Percentiles rank a stretch among this genome's conserved stretches.
Conservation (phyloP, 2,888 invertebrate species). For the Stegana nigrithorax region DNA sequence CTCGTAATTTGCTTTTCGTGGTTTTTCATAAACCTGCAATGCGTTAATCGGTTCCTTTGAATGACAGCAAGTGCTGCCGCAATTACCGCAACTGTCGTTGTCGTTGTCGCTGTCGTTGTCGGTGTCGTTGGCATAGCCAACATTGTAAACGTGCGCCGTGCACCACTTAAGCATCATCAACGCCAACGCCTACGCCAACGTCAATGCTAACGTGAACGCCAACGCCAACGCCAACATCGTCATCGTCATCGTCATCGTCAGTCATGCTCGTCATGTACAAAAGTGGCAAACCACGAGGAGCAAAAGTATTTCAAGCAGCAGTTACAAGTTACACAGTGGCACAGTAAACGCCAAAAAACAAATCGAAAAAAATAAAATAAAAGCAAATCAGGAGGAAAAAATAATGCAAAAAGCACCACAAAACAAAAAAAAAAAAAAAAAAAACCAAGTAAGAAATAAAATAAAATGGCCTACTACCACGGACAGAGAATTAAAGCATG, state of each 20-base stretch:
- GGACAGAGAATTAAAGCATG: background rate
- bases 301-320: conserved; percentile 12
- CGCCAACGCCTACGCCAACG: background rate
- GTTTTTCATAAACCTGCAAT: conserved; percentile 46
- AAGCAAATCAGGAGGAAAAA: conserved; percentile 14
- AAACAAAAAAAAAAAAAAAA: background rate
- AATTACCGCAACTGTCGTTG: no score
- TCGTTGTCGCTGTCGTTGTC: background rate
- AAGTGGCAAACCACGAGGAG: conserved; percentile 44
- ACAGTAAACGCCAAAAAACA: conserved; percentile 22
- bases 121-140: background rate
- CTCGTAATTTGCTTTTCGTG: conserved; percentile 62
- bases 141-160: background rate
- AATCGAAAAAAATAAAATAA: conserved; percentile 11
- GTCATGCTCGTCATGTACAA: conserved; percentile 33
- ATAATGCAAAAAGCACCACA: conserved; percentile 45
- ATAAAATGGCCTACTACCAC: conserved; percentile 19
- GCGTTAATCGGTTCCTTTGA: conserved; percentile 58
- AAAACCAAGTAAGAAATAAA: no score
- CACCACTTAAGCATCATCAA: no score
- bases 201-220: background rate
- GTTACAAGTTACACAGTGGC: conserved; percentile 8
- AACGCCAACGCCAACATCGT: background rate
- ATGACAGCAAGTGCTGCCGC: no score
- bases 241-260: conserved; percentile 33